Conservation (phyloP, 2,888 invertebrate genomes). For the Xestobium rufovillosum region DNA sequence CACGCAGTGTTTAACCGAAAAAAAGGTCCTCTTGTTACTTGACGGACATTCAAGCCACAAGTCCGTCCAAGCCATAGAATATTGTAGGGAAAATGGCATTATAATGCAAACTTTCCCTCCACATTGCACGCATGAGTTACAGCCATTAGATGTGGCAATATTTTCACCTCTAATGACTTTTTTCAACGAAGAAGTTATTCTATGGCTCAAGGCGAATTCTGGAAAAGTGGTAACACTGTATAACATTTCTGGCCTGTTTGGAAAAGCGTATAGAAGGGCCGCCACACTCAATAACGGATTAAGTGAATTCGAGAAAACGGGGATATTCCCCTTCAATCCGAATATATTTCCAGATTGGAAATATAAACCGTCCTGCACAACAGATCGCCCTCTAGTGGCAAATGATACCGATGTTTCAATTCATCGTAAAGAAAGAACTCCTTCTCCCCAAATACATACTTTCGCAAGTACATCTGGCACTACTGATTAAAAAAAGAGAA, state of each 20-base stretch:
- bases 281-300: background rate
- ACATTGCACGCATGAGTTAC: no score
- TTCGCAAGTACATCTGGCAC: background rate
- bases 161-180: no score
- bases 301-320: constrained; percentile 3
- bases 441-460: no score
- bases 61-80: no score
- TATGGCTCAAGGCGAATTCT: background rate
- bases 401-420: background rate
- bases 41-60: no score
- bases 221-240: constrained; percentile 1
- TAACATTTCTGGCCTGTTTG: background rate
- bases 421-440: no score
- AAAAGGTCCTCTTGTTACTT: no score
- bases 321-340: constrained; percentile 3
- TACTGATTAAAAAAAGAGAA: background rate
- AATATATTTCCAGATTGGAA: constrained; percentile 2
- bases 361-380: background rate
- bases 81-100: no score
- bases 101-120: no score
- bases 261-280: constrained; percentile 1
- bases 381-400: background rate
- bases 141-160: no score
- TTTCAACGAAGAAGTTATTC: background rate
- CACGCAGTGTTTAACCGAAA: no score